Evolutionary conservation across 1,140 invertebrate genomes (phyloP).

Genomic region (Delia radicum): DNA sequence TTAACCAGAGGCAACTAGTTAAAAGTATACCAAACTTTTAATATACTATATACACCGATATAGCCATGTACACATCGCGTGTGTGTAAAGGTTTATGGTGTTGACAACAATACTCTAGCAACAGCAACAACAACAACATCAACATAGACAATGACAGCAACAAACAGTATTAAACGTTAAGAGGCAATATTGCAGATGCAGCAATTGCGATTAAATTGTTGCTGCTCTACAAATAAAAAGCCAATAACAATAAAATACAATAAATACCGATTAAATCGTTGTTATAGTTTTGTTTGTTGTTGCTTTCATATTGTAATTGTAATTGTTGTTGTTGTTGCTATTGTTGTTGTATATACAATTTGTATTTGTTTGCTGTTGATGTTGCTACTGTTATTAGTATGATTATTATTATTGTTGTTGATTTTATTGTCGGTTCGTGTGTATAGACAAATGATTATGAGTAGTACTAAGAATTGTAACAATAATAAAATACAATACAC

Average conservation of each 20-base stretch:
- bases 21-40: too few species aligned
- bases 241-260: constrained; percentile 2
- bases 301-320: background rate
- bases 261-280: background rate
- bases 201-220: background rate
- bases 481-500: background rate
- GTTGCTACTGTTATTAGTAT: background rate
- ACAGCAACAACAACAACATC: too few species aligned
- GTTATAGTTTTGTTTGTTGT: background rate
- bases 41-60: too few species aligned
- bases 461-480: background rate
- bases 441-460: background rate
- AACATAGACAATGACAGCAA: background rate
- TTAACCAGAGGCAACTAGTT: too few species aligned
- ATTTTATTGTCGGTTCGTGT: background rate
- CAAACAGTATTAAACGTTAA: background rate
- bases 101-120: background rate
- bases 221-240: background rate
- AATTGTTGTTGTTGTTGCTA: background rate
- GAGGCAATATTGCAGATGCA: background rate
- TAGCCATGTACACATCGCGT: background rate
- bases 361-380: background rate
- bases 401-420: background rate
- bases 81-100: background rate
- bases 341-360: background rate